These are phyloP conservation scores for Ectemnius lituratus DNA, from an alignment of 2,888 invertebrate species.

Conservation along the genomic window DNA sequence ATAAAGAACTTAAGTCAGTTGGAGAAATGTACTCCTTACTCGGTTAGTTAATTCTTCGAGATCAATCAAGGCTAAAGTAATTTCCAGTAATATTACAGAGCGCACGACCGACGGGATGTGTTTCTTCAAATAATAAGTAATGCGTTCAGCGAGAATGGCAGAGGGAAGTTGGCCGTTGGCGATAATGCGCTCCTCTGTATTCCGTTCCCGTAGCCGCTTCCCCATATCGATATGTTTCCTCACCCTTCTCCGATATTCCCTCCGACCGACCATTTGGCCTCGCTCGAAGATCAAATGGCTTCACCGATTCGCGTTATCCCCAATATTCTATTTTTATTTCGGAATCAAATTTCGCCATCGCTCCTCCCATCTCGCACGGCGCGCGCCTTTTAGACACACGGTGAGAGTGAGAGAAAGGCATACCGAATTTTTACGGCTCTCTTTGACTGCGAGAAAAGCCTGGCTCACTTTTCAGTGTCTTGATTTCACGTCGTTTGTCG, in stretches of 20 bases:
- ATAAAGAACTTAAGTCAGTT: too few species aligned
- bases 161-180: conserved; percentile 66
- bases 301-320: conserved; percentile 77
- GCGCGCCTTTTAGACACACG: conserved; percentile 1
- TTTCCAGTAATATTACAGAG: conserved; percentile 61
- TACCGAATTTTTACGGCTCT: conserved; percentile 49
- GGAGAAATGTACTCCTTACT: too few species aligned
- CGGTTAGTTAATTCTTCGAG: conserved; percentile 19
- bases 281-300: conserved; percentile 76
- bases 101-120: conserved; percentile 55
- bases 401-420: background rate
- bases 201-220: conserved; percentile 72
- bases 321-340: conserved; percentile 76
- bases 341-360: conserved; percentile 74
- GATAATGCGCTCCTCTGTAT: conserved; percentile 78
- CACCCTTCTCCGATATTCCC: conserved; percentile 46
- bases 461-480: conserved; percentile 25
- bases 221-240: conserved; percentile 76
- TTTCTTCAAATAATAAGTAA: conserved; percentile 65
- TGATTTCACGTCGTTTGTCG: conserved; percentile 37
- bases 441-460: conserved; percentile 17
- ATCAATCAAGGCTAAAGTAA: conserved; percentile 55
- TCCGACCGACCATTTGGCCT: conserved; percentile 61
- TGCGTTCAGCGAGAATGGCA: conserved; percentile 59
- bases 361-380: too few species aligned